Evolutionary conservation across 2,888 invertebrate species (phyloP), one percentile per base, ranked within the genome.

Genomic region (Phalera bucephala): DNA sequence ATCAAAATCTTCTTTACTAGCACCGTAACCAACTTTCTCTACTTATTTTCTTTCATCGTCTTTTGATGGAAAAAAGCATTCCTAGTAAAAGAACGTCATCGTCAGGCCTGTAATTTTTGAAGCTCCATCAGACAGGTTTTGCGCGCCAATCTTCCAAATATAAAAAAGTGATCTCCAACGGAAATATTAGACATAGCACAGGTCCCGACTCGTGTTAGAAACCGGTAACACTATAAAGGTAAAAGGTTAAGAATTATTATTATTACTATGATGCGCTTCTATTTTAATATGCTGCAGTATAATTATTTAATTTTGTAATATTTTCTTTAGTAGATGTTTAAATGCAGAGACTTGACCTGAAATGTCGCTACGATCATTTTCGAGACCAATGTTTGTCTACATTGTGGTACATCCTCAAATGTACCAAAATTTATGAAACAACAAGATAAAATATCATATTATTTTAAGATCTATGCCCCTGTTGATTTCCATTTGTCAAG

Each of bases 241-340:
- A 79, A 81, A 82, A 82, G 80, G 78, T 81, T 84, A 67, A 69
- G 68, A 73, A 75, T 72, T 68, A 66, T 64, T 64, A 71, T 72
- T 72, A 72, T 68, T 66, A 69, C 64, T 61, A 54, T 53, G 61
- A 56, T 31, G 23, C 28, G 29, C 17, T 31, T 32, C 14, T 34
- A 26, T 35, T n/a, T n/a, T n/a, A n/a, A n/a, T n/a, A n/a, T n/a
- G n/a, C n/a, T n/a, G n/a, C n/a, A n/a, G n/a, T n/a, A n/a, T n/a
- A n/a, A n/a, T n/a, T n/a, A n/a, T n/a, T n/a, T n/a, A n/a, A n/a
- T n/a, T n/a, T n/a, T n/a, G n/a, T n/a, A n/a, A n/a, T n/a, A n/a
- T n/a, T n/a, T n/a, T n/a, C n/a, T n/a, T n/a, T n/a, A n/a, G n/a
- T n/a, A n/a, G n/a, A n/a, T n/a, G n/a, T n/a, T n/a, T n/a, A n/a